A percentile compares a stretch with the other conserved stretches of the same genome.
Evolutionary conservation across 37 sponge, comb jelly and placozoan genomes (phyloP).

Genomic region (Ephydatia muelleri): DNA sequence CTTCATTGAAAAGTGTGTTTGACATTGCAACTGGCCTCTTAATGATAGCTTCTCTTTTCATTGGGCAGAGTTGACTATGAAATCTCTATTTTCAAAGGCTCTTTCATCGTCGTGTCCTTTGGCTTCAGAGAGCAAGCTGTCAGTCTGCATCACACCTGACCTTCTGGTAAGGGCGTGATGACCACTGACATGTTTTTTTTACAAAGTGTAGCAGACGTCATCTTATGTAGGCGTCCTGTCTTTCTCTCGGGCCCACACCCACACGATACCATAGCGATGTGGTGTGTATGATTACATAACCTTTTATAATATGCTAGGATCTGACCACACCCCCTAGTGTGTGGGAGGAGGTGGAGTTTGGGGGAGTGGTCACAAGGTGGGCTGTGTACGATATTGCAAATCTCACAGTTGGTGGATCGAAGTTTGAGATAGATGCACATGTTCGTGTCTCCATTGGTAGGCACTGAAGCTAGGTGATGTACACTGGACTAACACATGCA

Average conservation of each 20-base stretch:
- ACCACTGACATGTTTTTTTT: not conserved
- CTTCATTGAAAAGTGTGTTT: slow-evolving; percentile 1
- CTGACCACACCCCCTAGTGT: not conserved
- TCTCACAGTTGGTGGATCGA: slow-evolving; percentile 1
- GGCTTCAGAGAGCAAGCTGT: slow-evolving; percentile 39
- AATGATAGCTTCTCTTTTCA: no score
- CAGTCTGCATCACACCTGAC: slow-evolving; percentile 20
- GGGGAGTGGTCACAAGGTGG: not conserved
- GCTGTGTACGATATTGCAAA: slow-evolving; percentile 17
- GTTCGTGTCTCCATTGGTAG: no score
- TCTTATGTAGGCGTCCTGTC: not conserved
- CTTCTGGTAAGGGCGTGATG: no score
- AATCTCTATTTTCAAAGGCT: slow-evolving; percentile 45
- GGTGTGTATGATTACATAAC: not conserved
- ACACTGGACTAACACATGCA: not conserved
- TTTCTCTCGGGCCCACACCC: not conserved
- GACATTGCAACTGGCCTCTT: no score
- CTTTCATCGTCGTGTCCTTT: slow-evolving; percentile 75
- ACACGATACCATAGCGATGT: not conserved
- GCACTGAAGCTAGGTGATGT: not conserved
- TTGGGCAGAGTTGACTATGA: slow-evolving; percentile 58
- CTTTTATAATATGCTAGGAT: no score
- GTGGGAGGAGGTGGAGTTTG: not conserved
- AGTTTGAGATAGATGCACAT: no score
- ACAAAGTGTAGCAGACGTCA: not conserved